Conservation (phyloP, 2,888 invertebrate species). For the Microdon myrmicae region DNA sequence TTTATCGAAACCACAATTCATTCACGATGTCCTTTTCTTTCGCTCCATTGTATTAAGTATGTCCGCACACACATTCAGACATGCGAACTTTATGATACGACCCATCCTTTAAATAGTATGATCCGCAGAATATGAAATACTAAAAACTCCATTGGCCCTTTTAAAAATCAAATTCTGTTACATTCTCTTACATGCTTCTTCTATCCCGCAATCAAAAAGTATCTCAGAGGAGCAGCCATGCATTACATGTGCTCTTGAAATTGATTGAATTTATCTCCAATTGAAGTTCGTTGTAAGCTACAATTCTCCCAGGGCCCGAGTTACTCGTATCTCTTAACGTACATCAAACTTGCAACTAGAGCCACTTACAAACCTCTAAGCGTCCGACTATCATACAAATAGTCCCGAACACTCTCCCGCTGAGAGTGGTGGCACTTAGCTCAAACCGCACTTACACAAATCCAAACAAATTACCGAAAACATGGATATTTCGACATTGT, state of each 20-base stretch:
- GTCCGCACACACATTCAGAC: too few relatives aligned
- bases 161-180: too few relatives aligned
- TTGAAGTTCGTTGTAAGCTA: not conserved
- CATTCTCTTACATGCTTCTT: too few relatives aligned
- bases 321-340: not conserved
- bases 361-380: not conserved
- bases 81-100: too few relatives aligned
- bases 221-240: not conserved
- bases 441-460: conserved; percentile 40
- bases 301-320: conserved; percentile 10
- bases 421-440: conserved; percentile 30
- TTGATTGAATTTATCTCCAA: not conserved
- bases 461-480: conserved; percentile 48
- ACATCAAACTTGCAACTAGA: conserved; percentile 2
- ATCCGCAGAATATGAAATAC: too few relatives aligned
- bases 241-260: not conserved
- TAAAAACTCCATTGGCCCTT: too few relatives aligned
- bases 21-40: too few relatives aligned
- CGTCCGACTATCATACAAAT: conserved; percentile 31
- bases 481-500: conserved; percentile 29
- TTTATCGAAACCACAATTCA: too few relatives aligned
- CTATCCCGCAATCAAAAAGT: not conserved
- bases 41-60: too few relatives aligned
- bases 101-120: too few relatives aligned
- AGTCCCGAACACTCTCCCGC: conserved; percentile 37